Base-by-base conservation (phyloP, 2,113 vertebrate species). In the Dipodomys merriami region DNA sequence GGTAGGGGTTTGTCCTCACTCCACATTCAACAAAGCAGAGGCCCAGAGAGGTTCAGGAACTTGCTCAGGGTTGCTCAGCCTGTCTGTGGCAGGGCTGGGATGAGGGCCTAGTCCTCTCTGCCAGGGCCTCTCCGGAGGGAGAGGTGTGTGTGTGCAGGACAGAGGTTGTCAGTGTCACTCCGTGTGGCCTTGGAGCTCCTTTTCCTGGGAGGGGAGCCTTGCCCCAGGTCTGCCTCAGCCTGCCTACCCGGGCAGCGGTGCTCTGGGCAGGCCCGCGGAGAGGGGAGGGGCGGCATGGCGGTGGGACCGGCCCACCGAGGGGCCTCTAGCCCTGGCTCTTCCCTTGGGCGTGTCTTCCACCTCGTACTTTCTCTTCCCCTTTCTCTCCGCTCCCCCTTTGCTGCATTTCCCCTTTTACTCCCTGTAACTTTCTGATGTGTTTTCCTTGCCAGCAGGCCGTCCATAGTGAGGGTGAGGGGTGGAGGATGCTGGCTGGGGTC, bases 331-430 rank as follows among this genome's bases (percentile, higher is more conserved):
- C 8, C 30, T 9, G 30, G 3, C n/a, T 22, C 27, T 73, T 44
- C 16, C 4, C n/a, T 1, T 57, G 19, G 4, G 7, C 16, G 25
- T 13, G 0, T 71, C 86, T 71, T 57, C 87, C 29, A 3, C 90
- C 81, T 77, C 20, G 12, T 30, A 68, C 67, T 83, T 27, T 83
- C 81, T 80, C 85, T 91, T 91, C 92, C 68, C 53, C 80, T 95
- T 96, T 94, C 68, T 86, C 29, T 89, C 33, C 88, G 74, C 88
- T 90, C 90, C 83, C 67, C 49, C 79, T 83, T 49, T 33, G 74
- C 39, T 78, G 20, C 35, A 5, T 65, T 49, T 30, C 19, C 19
- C 1, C 15, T 81, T 76, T 30, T 53, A 71, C 49, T 67, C 29
- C 30, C 7, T 22, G 9, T 7, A 68, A 49, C 30, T 74, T 10